These are phyloP conservation scores for Emmelina monodactyla DNA, from an alignment of 2,888 invertebrate genomes.

Conservation along the genomic window DNA sequence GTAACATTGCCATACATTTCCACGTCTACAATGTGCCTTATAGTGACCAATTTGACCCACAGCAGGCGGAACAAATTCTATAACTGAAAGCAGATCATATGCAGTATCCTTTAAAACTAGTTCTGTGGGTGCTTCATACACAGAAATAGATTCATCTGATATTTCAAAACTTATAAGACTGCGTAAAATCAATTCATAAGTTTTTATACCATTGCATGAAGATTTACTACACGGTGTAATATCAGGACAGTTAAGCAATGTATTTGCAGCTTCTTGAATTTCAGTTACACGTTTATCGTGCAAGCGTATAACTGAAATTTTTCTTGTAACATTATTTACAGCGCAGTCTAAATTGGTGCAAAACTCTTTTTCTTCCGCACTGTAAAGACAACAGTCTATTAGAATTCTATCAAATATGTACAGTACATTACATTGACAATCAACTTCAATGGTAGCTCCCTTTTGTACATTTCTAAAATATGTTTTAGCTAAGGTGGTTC, in stretches of 20 bases:
- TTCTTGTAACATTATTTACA: constrained; percentile 3
- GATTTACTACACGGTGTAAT: not conserved
- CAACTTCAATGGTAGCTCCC: constrained; percentile 4
- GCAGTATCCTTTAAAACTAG: constrained; percentile 4
- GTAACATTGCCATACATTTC: constrained; percentile 12
- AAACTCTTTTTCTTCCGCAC: constrained; percentile 4
- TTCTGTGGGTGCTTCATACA: constrained; percentile 10
- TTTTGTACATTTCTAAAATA: constrained; percentile 10
- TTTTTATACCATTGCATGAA: constrained; percentile 2
- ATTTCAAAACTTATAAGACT: constrained; percentile 9
- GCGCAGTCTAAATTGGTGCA: constrained; percentile 3
- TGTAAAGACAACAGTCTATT: constrained; percentile 7
- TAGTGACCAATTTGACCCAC: constrained; percentile 10
- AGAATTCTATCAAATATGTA: constrained; percentile 10
- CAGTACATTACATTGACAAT: constrained; percentile 9
- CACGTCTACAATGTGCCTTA: constrained; percentile 13
- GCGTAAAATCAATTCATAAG: constrained; percentile 1
- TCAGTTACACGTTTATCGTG: constrained; percentile 6
- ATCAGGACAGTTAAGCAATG: constrained; percentile 1
- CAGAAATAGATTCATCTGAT: constrained; percentile 10
- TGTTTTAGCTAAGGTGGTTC: constrained; percentile 9
- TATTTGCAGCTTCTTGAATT: constrained; percentile 6
- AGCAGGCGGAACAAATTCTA: constrained; percentile 10
- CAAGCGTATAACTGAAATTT: constrained; percentile 6
- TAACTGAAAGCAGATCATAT: constrained; percentile 9